Evolutionary conservation across 2,888 invertebrate genomes (phyloP).

Genomic region (Troides helena): DNA sequence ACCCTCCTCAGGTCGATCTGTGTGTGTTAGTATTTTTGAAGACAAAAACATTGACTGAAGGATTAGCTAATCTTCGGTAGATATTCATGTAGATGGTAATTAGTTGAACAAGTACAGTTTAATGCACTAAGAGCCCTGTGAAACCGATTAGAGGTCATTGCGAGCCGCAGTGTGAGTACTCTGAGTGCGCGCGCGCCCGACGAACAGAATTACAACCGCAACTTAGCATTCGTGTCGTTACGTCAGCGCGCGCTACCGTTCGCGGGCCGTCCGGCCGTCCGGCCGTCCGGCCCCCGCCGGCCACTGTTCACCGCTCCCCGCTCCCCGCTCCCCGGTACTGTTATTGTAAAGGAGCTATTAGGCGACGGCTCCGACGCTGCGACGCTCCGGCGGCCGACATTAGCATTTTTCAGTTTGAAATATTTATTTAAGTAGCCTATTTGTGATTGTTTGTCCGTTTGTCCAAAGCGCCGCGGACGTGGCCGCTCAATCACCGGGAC

Average conservation of each 20-base stretch:
- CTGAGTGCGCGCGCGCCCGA: constrained; percentile 37
- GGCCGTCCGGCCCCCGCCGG: constrained; percentile 28
- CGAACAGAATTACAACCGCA: constrained; percentile 44
- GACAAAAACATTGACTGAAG: too few species aligned
- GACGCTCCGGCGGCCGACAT: constrained; percentile 32
- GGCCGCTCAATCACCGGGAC: constrained; percentile 45
- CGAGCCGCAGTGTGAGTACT: constrained; percentile 15
- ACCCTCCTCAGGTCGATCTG: neutral
- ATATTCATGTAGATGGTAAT: too few species aligned
- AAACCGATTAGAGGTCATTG: constrained; percentile 3
- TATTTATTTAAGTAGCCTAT: constrained; percentile 67
- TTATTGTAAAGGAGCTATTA: constrained; percentile 34
- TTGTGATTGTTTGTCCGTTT: constrained; percentile 54
- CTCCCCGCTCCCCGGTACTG: constrained; percentile 15
- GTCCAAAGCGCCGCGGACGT: constrained; percentile 54
- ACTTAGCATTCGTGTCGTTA: constrained; percentile 40
- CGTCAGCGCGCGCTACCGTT: constrained; percentile 44
- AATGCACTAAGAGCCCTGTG: neutral
- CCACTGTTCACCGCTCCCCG: constrained; percentile 23
- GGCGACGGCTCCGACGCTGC: constrained; percentile 24
- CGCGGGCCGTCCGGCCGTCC: neutral
- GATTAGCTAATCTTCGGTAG: too few species aligned
- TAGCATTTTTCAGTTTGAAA: constrained; percentile 60
- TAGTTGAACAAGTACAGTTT: too few species aligned
- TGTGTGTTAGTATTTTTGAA: too few species aligned